phyloP scores from a whole-genome alignment of 1,140 invertebrate species.

The Halyomorpha halys region DNA sequence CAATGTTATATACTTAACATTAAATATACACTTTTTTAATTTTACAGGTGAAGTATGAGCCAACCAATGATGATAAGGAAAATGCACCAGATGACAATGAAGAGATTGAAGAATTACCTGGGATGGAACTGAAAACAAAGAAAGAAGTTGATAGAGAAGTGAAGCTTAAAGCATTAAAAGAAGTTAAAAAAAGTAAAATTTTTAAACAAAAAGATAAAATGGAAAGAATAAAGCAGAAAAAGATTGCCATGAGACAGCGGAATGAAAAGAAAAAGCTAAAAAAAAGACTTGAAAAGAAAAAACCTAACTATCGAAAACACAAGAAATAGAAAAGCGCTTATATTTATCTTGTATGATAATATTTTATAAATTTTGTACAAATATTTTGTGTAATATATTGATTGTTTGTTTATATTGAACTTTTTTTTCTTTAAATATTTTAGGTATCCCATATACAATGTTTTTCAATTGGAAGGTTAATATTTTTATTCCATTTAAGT shows the following conservation, averaged over 20 bases:
- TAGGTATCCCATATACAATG: too few species aligned
- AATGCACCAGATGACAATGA: slow-evolving; percentile 24
- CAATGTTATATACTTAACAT: too few species aligned
- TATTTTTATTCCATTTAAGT: too few species aligned
- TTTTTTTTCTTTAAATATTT: neutral
- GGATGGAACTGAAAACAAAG: slow-evolving; percentile 48
- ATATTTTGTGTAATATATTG: neutral
- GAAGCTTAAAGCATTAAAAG: slow-evolving; percentile 53
- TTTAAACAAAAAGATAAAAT: slow-evolving; percentile 60
- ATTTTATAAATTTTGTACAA: neutral
- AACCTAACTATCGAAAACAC: neutral
- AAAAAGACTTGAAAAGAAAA: neutral
- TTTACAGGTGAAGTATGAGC: slow-evolving; percentile 36
- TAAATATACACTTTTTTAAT: too few species aligned
- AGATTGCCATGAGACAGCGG: slow-evolving; percentile 28
- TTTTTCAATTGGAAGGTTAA: too few species aligned
- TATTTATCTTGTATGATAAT: neutral
- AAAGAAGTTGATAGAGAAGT: slow-evolving; percentile 54
- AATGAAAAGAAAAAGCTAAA: slow-evolving; percentile 27
- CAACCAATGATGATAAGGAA: slow-evolving; percentile 35
- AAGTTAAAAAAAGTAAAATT: slow-evolving; percentile 57
- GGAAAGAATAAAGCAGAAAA: slow-evolving; percentile 37
- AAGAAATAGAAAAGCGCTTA: neutral
- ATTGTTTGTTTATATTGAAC: neutral
- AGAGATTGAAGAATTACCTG: slow-evolving; percentile 41